Conservation (phyloP, 1,140 invertebrate genomes). For the Steinernema feltiae region DNA sequence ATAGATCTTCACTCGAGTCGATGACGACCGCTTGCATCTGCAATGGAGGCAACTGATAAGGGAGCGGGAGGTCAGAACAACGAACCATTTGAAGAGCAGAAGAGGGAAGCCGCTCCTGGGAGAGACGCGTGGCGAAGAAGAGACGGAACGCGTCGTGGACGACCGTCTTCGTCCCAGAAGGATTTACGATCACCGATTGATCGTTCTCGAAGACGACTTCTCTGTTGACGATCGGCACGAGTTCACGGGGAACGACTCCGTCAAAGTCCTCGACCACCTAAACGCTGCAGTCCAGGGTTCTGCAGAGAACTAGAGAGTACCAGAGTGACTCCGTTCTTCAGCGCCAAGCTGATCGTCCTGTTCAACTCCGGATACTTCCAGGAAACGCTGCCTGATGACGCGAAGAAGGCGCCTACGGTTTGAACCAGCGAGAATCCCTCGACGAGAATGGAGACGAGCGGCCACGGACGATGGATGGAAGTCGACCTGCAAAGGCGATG, state of each 20-base stretch:
- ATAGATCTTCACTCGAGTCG: neutral
- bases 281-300: neutral
- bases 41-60: neutral
- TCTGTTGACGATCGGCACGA: neutral
- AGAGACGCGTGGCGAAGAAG: neutral
- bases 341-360: neutral
- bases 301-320: neutral
- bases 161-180: neutral
- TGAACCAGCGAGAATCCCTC: neutral
- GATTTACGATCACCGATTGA: neutral
- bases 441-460: neutral
- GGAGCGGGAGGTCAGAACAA: neutral
- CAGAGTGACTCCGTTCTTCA: neutral
- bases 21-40: neutral
- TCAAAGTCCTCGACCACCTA: neutral
- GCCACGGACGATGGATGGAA: neutral
- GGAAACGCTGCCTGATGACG: neutral
- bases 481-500: neutral
- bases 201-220: conserved; percentile 9
- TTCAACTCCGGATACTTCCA: neutral
- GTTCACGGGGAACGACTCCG: neutral
- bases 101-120: neutral
- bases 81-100: neutral
- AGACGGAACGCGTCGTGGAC: neutral
- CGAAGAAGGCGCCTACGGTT: neutral